Base-by-base conservation (phyloP, 2,113 vertebrate species). In the Albula goreensis region DNA sequence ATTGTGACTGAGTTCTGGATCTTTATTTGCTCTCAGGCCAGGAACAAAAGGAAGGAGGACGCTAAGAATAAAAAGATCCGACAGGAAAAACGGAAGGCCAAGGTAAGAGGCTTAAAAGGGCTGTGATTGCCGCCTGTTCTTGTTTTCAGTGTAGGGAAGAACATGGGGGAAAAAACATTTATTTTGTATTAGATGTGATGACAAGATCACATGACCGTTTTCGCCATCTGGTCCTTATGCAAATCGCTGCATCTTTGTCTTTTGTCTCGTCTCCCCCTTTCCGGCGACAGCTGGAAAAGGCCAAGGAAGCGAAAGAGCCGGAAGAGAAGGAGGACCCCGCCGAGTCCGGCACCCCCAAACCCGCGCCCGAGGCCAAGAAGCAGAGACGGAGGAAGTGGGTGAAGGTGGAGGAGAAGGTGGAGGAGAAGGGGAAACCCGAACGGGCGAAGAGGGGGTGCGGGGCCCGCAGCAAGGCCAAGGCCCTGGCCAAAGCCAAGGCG, bases 1-100 rank as follows among this genome's bases (percentile, higher is more conserved):
- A 31, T 7, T 0, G 9, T 10, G 51, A 12, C 15, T 0, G 41
- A 41, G 3, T 12, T 60, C 63, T 90, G 79, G 2, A 3, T 80
- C 63, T 85, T 80, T 83, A 56, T 8, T 22, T 5, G 87, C 89
- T 84, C 89, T 82, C 87, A 99, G 98, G 97, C 97, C 84, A 96
- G 96, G 95, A 96, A 96, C 93, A 98, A 96, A 91, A 95, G 96
- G 91, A 97, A 95, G 88, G 96, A 98, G 88, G 97, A 98, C 81
- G 91, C 95, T 52, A 98, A 98, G 92, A 91, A 86, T 17, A 94
- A 95, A 89, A 97, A 97, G 83, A 91, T 94, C 2, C 97, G 95
- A 87, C 96, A 96, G 51, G 89, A 94, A 83, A 97, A 97, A 91
- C 97, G 95, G 91, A 98, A 93, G 89, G 85, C 92, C 5, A 98